phyloP scores from a whole-genome alignment of 1,140 invertebrate genomes.

The Pectinophora gossypiella region DNA sequence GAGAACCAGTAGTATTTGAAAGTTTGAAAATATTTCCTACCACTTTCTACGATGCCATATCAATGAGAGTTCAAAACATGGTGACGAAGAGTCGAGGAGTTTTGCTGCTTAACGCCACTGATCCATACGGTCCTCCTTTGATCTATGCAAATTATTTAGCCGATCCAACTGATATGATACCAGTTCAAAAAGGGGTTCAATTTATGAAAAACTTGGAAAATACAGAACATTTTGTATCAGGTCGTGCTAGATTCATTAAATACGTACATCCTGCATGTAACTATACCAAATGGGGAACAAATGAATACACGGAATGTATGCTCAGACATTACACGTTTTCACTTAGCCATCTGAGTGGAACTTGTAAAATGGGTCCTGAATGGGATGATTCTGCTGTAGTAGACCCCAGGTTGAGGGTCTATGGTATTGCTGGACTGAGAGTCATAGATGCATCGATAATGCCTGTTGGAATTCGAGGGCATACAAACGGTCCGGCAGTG shows the following conservation, averaged over 20 bases:
- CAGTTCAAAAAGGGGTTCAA: conserved; percentile 68
- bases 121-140: conserved; percentile 76
- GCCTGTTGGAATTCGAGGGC: conserved; percentile 16
- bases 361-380: conserved; percentile 3
- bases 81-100: conserved; percentile 74
- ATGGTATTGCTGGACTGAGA: conserved; percentile 80
- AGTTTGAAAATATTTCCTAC: neutral
- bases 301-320: conserved; percentile 3
- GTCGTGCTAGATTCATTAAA: conserved; percentile 70
- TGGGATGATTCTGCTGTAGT: conserved; percentile 76
- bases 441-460: conserved; percentile 59
- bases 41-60: neutral
- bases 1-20: neutral
- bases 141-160: conserved; percentile 77
- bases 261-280: conserved; percentile 65
- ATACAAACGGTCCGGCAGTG: conserved; percentile 25
- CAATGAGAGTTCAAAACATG: conserved; percentile 58
- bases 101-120: conserved; percentile 53
- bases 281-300: neutral
- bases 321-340: neutral
- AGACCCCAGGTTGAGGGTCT: conserved; percentile 83
- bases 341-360: conserved; percentile 1
- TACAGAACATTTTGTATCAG: conserved; percentile 70
- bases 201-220: conserved; percentile 65
- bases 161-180: conserved; percentile 46